Evolutionary conservation across 2,797 vertebrate genomes (phyloP).

Genomic region (Monodelphis domestica): DNA sequence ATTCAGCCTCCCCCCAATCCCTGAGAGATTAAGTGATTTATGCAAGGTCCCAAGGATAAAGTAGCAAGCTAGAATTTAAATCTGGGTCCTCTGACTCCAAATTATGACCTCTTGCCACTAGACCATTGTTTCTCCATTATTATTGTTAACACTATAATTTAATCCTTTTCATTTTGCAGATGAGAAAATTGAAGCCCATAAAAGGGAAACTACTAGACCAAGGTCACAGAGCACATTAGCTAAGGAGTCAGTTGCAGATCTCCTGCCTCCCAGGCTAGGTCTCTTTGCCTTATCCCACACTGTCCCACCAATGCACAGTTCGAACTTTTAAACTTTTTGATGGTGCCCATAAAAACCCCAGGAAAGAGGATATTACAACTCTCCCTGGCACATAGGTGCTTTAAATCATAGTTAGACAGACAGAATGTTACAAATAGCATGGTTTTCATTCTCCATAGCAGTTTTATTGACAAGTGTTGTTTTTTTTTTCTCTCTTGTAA

Average conservation of each 20-base stretch:
- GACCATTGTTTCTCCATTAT: neutral
- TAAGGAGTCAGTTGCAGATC: neutral
- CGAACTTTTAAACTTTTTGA: constrained; percentile 84
- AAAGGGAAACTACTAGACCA: neutral
- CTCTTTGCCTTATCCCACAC: constrained; percentile 49
- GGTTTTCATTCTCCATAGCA: constrained; percentile 84
- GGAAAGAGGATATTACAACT: constrained; percentile 82
- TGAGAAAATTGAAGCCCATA: neutral
- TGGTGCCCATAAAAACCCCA: constrained; percentile 82
- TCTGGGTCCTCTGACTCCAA: neutral
- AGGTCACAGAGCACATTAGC: neutral
- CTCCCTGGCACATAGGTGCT: constrained; percentile 83
- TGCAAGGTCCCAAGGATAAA: neutral
- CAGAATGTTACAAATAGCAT: constrained; percentile 84
- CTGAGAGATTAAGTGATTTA: neutral
- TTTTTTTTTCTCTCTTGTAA: constrained; percentile 83
- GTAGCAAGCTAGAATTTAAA: neutral
- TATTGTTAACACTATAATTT: neutral
- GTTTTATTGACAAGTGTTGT: constrained; percentile 82
- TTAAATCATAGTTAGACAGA: constrained; percentile 92
- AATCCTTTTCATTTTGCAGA: neutral
- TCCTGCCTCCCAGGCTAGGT: constrained; percentile 11
- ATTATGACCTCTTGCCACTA: neutral
- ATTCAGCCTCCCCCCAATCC: neutral
- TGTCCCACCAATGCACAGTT: constrained; percentile 67